These are phyloP conservation scores for Limosa lapponica DNA, from an alignment of 2,797 vertebrate species.

Conservation along the genomic window DNA sequence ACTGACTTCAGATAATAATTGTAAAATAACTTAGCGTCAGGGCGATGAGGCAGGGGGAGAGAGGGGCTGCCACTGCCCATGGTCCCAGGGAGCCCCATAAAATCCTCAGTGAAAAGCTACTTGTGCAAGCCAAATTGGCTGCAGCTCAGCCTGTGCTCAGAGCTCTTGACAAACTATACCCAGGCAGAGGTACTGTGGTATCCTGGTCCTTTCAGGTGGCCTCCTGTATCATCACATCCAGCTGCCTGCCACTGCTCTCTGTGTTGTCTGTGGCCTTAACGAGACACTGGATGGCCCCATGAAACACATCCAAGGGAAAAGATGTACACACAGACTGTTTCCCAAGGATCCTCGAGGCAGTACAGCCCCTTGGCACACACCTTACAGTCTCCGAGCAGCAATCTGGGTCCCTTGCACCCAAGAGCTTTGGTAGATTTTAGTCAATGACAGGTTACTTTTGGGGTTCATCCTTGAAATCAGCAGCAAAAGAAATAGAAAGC, in stretches of 20 bases:
- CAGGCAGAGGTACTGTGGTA: not conserved
- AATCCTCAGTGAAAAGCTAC: not conserved
- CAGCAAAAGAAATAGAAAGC: not conserved
- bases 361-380: not conserved
- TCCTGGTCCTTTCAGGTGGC: not conserved
- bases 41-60: not conserved
- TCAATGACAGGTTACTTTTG: not conserved
- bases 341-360: not conserved
- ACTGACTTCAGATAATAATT: constrained; percentile 64
- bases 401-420: not conserved
- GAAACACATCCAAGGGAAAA: not conserved
- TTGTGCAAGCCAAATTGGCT: not conserved
- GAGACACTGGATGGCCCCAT: not conserved
- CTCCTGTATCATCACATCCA: not conserved
- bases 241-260: not conserved
- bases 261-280: not conserved
- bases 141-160: not conserved
- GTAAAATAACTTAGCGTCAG: constrained; percentile 57
- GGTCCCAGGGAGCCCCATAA: not conserved
- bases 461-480: not conserved
- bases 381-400: not conserved
- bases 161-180: not conserved
- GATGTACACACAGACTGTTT: not conserved
- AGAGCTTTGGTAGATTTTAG: not conserved
- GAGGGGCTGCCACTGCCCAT: not conserved